These are phyloP conservation scores for Zoanthus sociatus DNA, from an alignment of 92 coral and sea anemone genomes.

Conservation along the genomic window DNA sequence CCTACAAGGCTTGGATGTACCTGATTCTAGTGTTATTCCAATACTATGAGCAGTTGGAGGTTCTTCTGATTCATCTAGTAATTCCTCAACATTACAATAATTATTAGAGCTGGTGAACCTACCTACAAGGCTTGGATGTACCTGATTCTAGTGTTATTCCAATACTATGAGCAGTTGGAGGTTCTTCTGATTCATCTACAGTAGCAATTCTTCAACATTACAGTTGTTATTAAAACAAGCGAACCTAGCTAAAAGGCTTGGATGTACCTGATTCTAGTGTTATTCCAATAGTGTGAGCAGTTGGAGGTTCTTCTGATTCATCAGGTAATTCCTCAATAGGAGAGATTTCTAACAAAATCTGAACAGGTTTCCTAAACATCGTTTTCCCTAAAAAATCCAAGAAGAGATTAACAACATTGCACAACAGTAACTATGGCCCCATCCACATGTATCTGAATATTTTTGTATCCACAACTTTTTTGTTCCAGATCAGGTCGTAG, in stretches of 20 bases:
- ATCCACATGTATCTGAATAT: neutral
- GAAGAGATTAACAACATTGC: no score
- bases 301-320: constrained; percentile 47
- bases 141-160: constrained; percentile 91
- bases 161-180: constrained; percentile 72
- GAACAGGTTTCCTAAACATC: constrained; percentile 90
- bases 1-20: constrained; percentile 42
- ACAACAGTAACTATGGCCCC: neutral
- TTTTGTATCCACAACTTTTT: no score
- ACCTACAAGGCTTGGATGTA: constrained; percentile 8
- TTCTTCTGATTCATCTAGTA: constrained; percentile 32
- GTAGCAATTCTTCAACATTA: constrained; percentile 30
- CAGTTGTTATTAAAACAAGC: no score
- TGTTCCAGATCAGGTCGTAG: no score
- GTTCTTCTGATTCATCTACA: constrained; percentile 33
- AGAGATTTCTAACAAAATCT: constrained; percentile 79
- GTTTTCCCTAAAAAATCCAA: constrained; percentile 69
- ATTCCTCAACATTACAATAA: constrained; percentile 22
- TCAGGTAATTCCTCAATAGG: constrained; percentile 52
- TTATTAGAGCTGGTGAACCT: neutral
- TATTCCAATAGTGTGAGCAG: constrained; percentile 82
- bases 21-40: constrained; percentile 88
- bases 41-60: constrained; percentile 73
- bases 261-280: constrained; percentile 85
- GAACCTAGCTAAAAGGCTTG: neutral